Evolutionary conservation across 2,888 invertebrate species (phyloP).

Genomic region (Andrena flavipes): DNA sequence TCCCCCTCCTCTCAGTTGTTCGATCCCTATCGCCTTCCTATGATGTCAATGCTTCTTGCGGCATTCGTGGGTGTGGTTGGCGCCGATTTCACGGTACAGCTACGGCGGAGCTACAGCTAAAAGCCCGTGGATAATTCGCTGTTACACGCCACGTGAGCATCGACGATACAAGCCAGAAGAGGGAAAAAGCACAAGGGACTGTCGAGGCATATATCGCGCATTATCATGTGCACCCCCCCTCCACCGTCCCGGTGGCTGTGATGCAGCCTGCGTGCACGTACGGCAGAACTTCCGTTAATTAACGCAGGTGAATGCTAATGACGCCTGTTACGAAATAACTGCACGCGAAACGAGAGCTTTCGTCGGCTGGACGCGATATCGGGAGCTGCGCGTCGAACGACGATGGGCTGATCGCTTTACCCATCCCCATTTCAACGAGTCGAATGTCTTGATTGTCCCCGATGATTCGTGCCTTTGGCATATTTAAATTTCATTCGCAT

Average conservation of each 20-base stretch:
- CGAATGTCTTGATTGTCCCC: too few relatives aligned
- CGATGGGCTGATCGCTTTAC: constrained; percentile 8
- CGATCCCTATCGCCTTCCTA: constrained; percentile 40
- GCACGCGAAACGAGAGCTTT: constrained; percentile 69
- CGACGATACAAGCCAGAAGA: constrained; percentile 63
- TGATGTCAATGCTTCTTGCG: constrained; percentile 44
- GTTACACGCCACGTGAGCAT: constrained; percentile 69
- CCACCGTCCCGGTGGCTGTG: constrained; percentile 20
- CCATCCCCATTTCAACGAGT: not conserved
- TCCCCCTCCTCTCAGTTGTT: not conserved
- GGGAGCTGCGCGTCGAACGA: constrained; percentile 22
- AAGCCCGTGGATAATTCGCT: constrained; percentile 81
- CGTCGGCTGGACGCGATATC: constrained; percentile 52
- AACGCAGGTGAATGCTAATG: constrained; percentile 73
- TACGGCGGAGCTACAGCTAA: constrained; percentile 79
- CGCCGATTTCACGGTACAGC: constrained; percentile 81
- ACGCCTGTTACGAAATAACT: constrained; percentile 73
- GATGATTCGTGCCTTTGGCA: not conserved
- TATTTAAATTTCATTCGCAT: too few relatives aligned
- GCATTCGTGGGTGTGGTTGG: constrained; percentile 77
- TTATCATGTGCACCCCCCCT: constrained; percentile 62
- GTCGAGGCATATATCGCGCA: constrained; percentile 65
- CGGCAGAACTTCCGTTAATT: constrained; percentile 74
- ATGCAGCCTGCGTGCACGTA: constrained; percentile 61
- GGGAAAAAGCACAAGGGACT: constrained; percentile 69